Conservation (phyloP, 1,140 invertebrate species). For the Drosophila albomicans region DNA sequence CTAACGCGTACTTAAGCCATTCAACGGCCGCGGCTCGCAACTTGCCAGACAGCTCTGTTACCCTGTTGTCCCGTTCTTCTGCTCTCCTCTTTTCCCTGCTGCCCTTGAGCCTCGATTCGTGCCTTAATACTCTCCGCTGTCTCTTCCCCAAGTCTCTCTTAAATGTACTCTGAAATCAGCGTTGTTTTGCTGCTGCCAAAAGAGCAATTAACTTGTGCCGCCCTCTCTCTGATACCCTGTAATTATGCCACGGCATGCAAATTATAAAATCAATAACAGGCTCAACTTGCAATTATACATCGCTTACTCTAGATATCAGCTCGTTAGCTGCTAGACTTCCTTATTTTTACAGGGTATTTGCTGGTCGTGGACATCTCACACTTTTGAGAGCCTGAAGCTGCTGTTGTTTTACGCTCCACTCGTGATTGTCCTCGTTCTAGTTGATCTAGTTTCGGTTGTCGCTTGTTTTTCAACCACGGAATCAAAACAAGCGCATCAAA, state of each 20-base stretch:
- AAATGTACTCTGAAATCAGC: slow-evolving; percentile 25
- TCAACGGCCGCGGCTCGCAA: slow-evolving; percentile 4
- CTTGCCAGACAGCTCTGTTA: slow-evolving; percentile 24
- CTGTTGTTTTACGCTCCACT: slow-evolving; percentile 23
- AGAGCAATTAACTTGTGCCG: slow-evolving; percentile 55
- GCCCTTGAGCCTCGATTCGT: too few species aligned
- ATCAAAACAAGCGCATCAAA: slow-evolving; percentile 48
- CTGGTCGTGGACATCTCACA: background rate
- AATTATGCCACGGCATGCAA: background rate
- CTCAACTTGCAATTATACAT: background rate
- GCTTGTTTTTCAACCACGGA: slow-evolving; percentile 28
- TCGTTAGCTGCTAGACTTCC: too few species aligned
- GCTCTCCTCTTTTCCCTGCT: too few species aligned
- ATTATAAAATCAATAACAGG: too few species aligned
- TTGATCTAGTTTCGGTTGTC: slow-evolving; percentile 60
- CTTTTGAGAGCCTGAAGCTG: too few species aligned
- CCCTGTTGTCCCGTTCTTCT: background rate
- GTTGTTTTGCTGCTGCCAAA: slow-evolving; percentile 17
- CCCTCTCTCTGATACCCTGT: background rate
- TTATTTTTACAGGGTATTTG: background rate
- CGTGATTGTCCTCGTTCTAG: slow-evolving; percentile 53
- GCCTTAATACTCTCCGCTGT: too few species aligned
- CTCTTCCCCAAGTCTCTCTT: background rate
- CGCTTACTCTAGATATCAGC: too few species aligned
- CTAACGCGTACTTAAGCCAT: slow-evolving; percentile 42